Conservation (phyloP, 2,888 invertebrate species). For the Camptogramma bilineatum region DNA sequence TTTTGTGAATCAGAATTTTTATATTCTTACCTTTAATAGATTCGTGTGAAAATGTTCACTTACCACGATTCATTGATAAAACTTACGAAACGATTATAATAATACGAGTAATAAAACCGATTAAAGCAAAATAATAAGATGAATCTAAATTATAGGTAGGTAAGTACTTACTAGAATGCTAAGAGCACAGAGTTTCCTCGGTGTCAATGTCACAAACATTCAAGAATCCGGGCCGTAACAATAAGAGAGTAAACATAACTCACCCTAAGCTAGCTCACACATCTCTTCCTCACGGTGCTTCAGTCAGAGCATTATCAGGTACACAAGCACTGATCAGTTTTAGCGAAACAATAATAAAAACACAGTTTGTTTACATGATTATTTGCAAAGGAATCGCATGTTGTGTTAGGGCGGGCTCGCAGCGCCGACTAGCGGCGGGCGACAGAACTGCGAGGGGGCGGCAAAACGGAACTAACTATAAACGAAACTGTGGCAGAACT, state of each 20-base stretch:
- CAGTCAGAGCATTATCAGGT: constrained; percentile 20
- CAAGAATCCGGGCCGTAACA: constrained; percentile 37
- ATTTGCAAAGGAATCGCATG: constrained; percentile 66
- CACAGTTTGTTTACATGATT: constrained; percentile 79
- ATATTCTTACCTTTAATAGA: no score
- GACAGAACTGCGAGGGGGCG: constrained; percentile 67
- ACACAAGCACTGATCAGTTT: constrained; percentile 51
- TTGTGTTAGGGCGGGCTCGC: constrained; percentile 76
- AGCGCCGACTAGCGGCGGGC: constrained; percentile 80
- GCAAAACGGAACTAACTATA: constrained; percentile 41
- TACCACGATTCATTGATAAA: no score
- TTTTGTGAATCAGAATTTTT: no score
- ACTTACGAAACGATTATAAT: not conserved
- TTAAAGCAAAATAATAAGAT: not conserved
- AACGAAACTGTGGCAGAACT: constrained; percentile 30
- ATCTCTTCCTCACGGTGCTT: constrained; percentile 28
- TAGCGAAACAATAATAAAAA: constrained; percentile 56
- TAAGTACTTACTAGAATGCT: constrained; percentile 6
- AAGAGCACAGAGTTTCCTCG: constrained; percentile 14
- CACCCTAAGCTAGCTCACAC: constrained; percentile 54
- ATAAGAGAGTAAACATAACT: constrained; percentile 47
- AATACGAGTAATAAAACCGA: not conserved
- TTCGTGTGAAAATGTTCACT: no score
- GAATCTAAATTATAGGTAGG: not conserved
- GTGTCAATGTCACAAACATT: constrained; percentile 36